Evolutionary conservation across 1,140 invertebrate genomes (phyloP).

Genomic region (Heterodera schachtii): DNA sequence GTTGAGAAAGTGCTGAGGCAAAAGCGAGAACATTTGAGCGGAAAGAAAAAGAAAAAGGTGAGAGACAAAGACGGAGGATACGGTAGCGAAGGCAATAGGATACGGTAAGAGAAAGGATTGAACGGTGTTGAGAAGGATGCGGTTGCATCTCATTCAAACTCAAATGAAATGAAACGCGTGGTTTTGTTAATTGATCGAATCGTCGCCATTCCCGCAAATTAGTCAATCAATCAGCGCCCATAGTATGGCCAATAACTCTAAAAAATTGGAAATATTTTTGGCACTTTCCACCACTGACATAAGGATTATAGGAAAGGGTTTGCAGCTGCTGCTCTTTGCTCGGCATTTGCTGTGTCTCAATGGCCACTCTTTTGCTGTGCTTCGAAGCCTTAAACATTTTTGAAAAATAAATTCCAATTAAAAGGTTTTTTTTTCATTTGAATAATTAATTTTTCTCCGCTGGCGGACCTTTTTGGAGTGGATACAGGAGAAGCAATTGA

Average conservation of each 20-base stretch:
- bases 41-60: not conserved
- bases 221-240: slow-evolving; percentile 17
- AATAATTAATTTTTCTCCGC: too few species aligned
- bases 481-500: slow-evolving; percentile 58
- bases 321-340: slow-evolving; percentile 45
- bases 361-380: slow-evolving; percentile 42
- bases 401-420: not conserved
- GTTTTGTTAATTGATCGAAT: too few species aligned
- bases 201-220: too few species aligned
- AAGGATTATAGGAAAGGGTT: slow-evolving; percentile 36
- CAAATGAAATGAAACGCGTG: too few species aligned
- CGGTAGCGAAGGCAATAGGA: too few species aligned
- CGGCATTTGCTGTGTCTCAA: slow-evolving; percentile 33
- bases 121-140: too few species aligned
- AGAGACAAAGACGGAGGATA: too few species aligned
- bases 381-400: slow-evolving; percentile 34
- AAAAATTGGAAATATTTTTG: not conserved
- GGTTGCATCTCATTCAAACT: too few species aligned
- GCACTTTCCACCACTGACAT: not conserved
- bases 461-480: slow-evolving; percentile 57
- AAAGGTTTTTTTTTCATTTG: not conserved
- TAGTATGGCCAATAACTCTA: slow-evolving; percentile 44
- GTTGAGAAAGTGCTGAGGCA: not conserved
- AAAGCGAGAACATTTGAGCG: slow-evolving; percentile 15
- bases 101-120: not conserved